Conservation (phyloP, 2,113 vertebrate genomes). For the Sphaerodactylus townsendi region DNA sequence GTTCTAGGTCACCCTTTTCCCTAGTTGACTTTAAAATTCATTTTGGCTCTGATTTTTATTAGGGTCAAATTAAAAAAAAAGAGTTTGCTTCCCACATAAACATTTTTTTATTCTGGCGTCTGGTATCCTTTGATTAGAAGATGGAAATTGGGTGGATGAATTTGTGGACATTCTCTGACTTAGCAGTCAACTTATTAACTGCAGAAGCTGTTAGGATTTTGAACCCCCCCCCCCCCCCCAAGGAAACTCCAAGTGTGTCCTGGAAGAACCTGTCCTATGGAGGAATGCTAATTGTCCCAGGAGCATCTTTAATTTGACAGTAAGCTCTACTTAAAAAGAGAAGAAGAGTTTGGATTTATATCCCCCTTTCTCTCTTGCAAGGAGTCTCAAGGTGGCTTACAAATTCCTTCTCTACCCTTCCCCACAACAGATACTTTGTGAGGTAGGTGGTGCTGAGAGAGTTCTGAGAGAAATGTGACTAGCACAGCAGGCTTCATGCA, state of each 20-base stretch:
- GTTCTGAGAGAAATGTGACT: too few relatives aligned
- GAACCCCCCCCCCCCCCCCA: neutral
- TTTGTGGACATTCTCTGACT: neutral
- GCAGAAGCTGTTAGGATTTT: neutral
- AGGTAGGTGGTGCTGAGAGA: too few relatives aligned
- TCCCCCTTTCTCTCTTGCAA: too few relatives aligned
- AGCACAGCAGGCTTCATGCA: too few relatives aligned
- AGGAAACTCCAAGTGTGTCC: neutral
- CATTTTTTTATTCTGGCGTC: neutral
- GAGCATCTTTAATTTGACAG: neutral
- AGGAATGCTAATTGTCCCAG: neutral
- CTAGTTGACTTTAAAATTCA: slow-evolving; percentile 4
- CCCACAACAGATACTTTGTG: too few relatives aligned
- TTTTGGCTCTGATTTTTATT: neutral
- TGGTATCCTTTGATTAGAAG: neutral
- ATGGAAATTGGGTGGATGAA: neutral
- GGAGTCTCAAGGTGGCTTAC: too few relatives aligned
- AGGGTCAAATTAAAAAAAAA: neutral
- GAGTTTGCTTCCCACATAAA: neutral
- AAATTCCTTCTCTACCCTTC: too few relatives aligned
- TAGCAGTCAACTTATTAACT: neutral
- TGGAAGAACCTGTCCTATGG: neutral
- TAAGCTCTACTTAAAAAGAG: neutral
- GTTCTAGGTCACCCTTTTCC: neutral
- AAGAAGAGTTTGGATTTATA: too few relatives aligned